These are phyloP conservation scores for Bilobella aurantiaca DNA, from an alignment of 1,140 invertebrate genomes.

Conservation along the genomic window DNA sequence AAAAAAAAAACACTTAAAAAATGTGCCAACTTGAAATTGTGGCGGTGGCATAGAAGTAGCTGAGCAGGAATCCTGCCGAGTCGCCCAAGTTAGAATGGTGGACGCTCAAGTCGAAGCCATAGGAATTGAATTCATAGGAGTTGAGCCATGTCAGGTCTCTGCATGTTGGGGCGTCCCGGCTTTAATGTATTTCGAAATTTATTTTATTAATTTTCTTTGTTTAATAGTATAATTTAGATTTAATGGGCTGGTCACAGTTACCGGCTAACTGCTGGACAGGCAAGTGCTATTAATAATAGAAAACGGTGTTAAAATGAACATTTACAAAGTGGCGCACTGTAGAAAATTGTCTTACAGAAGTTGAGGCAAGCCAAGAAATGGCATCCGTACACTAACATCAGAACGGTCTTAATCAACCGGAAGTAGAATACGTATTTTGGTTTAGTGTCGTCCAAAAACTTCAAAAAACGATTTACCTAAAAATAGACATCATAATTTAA, in stretches of 20 bases:
- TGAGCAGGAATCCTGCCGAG: not conserved
- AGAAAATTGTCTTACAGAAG: constrained; percentile 6
- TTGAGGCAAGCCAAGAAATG: constrained; percentile 28
- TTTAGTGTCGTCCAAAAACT: constrained; percentile 23
- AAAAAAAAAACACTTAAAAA: too few species aligned
- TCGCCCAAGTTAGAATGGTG: not conserved
- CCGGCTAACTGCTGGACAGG: constrained; percentile 1
- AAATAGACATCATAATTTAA: too few species aligned
- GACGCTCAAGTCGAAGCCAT: not conserved
- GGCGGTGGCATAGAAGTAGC: not conserved
- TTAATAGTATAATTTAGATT: not conserved
- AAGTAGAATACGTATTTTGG: constrained; percentile 23
- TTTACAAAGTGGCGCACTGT: too few species aligned
- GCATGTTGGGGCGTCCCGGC: not conserved
- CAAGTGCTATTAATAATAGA: not conserved
- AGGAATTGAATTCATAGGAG: constrained; percentile 5
- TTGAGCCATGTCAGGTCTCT: constrained; percentile 17
- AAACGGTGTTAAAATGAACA: not conserved
- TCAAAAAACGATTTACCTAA: constrained; percentile 22
- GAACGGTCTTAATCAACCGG: constrained; percentile 21
- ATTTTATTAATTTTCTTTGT: not conserved
- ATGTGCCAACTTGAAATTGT: not conserved
- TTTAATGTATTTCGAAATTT: not conserved
- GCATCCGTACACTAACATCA: constrained; percentile 17
- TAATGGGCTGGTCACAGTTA: not conserved